Evolutionary conservation across 2,797 vertebrate species (phyloP), one percentile per base, ranked within the genome.

Genomic region (Chelon auratus): DNA sequence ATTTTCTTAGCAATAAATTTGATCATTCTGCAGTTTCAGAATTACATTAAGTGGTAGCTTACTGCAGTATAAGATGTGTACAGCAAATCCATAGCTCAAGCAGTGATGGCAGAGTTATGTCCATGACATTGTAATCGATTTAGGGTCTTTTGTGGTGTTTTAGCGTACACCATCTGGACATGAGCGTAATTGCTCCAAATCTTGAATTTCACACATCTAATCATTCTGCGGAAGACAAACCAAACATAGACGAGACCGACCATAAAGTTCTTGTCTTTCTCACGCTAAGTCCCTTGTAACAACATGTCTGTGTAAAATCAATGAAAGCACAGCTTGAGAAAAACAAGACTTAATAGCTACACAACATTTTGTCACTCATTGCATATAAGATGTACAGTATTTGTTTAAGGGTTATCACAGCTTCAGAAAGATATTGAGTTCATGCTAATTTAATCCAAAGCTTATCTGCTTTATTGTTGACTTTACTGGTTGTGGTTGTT

Each of bases 371-470:
- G 62, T 68, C 76, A 83, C 86, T 88, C 82, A 88, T 84, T 83
- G 80, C 75, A 93, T 86, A 93, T 86, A 68, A 90, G 77, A 91
- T 69, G 70, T 83, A 77, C 69, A 70, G 55, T 71, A 93, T 87
- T 71, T 66, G 47, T 55, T 62, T 75, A 55, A 58, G n/a, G 76
- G 89, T 95, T 93, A 95, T 97, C 96, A 97, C 95, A 96, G 96
- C 96, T 96, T 96, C 92, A 92, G 91, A 93, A 95, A 93, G 81
- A 91, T 94, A 93, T 85, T 91, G 93, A 94, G 93, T 95, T 97
- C 94, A 80, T 95, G 92, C 89, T 91, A 85, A 75, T 83, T 69
- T 83, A 76, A 89, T 81, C 68, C 63, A 83, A 89, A 84, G 77
- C 77, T 60, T 72, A 61, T 71, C 43, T 80, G 74, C 71, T 82